Percentiles rank a stretch among this genome's conserved stretches.
These are phyloP conservation scores for Sinocyclocheilus maitianheensis DNA, from an alignment of 2,113 vertebrate genomes.

Conservation along the genomic window DNA sequence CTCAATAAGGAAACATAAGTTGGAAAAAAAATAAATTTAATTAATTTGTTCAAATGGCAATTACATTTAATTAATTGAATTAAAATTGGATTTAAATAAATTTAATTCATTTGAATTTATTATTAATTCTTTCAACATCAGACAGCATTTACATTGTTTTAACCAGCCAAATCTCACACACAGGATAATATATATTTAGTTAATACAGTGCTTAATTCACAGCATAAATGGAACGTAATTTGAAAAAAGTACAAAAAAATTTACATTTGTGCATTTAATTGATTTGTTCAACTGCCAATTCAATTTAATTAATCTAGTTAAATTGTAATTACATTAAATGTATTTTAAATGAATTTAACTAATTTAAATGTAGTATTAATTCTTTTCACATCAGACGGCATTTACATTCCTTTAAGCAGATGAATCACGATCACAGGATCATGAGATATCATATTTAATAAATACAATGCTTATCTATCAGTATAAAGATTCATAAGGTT, in stretches of 20 bases:
- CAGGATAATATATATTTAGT: not conserved
- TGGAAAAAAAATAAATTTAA: not conserved
- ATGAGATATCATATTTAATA: not conserved
- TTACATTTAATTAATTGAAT: no score
- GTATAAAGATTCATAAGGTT: not conserved
- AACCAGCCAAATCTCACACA: not conserved
- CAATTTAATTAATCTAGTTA: no score
- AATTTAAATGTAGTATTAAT: no score
- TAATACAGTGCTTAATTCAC: not conserved
- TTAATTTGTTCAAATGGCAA: not conserved
- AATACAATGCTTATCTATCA: not conserved
- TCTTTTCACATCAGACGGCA: not conserved
- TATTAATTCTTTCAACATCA: no score
- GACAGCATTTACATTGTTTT: not conserved
- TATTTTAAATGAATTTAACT: no score
- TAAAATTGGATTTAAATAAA: not conserved
- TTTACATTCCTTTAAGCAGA: not conserved
- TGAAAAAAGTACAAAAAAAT: no score
- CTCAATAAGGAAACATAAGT: not conserved
- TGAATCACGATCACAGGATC: not conserved
- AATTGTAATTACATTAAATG: no score
- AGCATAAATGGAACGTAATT: no score
- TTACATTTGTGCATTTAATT: no score
- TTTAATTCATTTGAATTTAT: no score
- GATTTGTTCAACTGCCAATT: no score